Base-by-base conservation (phyloP, 2,797 vertebrate species). In the Lepus oiostolus region DNA sequence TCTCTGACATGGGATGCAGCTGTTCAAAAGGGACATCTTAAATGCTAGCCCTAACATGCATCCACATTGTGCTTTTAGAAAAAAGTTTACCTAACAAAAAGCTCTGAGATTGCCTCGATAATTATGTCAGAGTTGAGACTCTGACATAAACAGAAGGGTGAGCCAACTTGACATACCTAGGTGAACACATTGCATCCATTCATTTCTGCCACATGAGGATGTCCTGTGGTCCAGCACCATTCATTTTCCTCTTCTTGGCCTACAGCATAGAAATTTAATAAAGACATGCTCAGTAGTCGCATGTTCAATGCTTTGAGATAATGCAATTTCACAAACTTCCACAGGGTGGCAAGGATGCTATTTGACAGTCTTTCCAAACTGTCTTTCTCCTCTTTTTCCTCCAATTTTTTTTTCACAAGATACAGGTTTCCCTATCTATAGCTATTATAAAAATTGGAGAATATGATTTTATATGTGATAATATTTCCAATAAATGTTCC, bases 241-340 rank as follows among this genome's bases (percentile, higher is more conserved):
- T 92, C 50, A n/a, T 47, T 75, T 81, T 32, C 14, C 10, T 4
- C 3, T 38, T 16, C 19, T 4, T 82, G 19, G 21, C 4, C 58
- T 0, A 10, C 35, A 70, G 19, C 32, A 81, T 21, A 75, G 74
- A 81, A 35, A 92, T 81, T 47, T 65, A 13, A 70, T n/a, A 60
- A 38, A 42, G 38, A 32, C 17, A 7, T 42, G 10, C 52, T 52
- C 28, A 79, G 32, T 7, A 80, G 28, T 50, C 22, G 0, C 19
- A 17, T 14, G 17, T 17, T 47, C 42, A 24, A 24, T 30, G 60
- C 24, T 93, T 80, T 74, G 12, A 47, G 52, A 42, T 70, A 16
- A 32, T 91, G 95, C 74, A 96, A 47, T 95, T 96, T 75, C 88
- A 79, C 76, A 93, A 95, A 89, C 16, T 30, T 94, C 97, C 96